Base-by-base conservation (phyloP, 2,888 invertebrate genomes). In the Zaprionus lineosus region DNA sequence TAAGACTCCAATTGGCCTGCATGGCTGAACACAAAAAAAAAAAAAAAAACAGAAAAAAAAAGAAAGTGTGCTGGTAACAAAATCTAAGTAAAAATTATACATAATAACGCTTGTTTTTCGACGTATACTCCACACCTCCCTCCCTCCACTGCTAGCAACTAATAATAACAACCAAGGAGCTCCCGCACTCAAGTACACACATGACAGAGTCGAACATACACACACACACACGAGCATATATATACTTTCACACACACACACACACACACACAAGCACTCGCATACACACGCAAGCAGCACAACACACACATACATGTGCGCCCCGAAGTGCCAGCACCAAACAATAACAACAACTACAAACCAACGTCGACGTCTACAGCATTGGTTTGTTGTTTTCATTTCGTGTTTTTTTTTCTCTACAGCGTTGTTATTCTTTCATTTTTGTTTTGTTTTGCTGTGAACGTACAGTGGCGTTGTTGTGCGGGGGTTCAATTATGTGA, bases 371-470 rank as follows among this genome's bases (percentile, higher is more conserved):
- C 63, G 40, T 41, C 29, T 9, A 34, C 52, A 34, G 34, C 69
- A 53, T 69, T 57, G 59, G 64, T 62, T 59, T 62, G 74, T 68
- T 74, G 72, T 70, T 72, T 75, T 74, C 51, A 56, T 64, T 65
- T 70, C 58, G 65, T 69, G 64, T 75, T 70, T 74, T 57, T 41
- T 66, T 62, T 60, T 53, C 73, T 70, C 75, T 63, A 59, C 36
- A 44, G 37, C 61, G 70, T 73, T 70, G 69, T 70, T 70, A 70
- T 70, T 70, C 57, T 69, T 69, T 73, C 69, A 56, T 57, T 73
- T 66, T 53, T 69, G 69, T 73, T 69, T 69, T 69, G 68, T 57
- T 67, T 66, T 43, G 59, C 60, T 47, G 37, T 18, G 51, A 51
- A 8, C 26, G 28, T 8, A 39, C 66, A 73, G 60, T 61, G 70